phyloP scores from a whole-genome alignment of 2,113 vertebrate genomes.

The Mionectes macconnelli region DNA sequence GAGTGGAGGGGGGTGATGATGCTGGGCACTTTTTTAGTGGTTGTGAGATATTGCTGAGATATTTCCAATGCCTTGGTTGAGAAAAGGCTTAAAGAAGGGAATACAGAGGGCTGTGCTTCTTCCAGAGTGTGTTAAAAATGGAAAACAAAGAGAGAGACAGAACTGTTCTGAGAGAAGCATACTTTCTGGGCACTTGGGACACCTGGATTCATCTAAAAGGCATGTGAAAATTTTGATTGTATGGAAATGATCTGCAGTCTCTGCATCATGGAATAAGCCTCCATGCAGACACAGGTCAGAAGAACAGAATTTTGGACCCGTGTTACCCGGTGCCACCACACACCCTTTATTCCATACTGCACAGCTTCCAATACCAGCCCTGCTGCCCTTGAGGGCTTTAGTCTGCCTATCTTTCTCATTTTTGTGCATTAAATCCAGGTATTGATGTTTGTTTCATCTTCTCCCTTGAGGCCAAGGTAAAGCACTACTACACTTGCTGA shows the following conservation, averaged over 20 bases:
- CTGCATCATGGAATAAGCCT: background rate
- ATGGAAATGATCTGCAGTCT: background rate
- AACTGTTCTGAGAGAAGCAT: background rate
- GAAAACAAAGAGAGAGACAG: background rate
- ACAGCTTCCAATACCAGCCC: background rate
- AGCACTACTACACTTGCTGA: background rate
- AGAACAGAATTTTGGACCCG: background rate
- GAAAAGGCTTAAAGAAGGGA: background rate
- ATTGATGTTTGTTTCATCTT: background rate
- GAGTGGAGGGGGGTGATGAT: background rate
- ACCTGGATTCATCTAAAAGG: background rate
- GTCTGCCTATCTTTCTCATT: background rate
- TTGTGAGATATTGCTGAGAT: background rate
- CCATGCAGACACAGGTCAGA: background rate
- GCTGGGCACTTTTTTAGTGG: background rate
- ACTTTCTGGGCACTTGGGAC: background rate
- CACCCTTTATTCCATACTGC: background rate
- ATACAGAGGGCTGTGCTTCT: background rate
- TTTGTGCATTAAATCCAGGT: background rate
- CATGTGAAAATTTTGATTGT: background rate
- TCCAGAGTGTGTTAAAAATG: background rate
- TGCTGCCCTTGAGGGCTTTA: background rate
- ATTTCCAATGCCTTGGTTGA: background rate
- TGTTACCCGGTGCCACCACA: background rate
- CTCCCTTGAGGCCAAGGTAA: background rate